Percentiles rank a stretch among this genome's conserved stretches.
These are phyloP conservation scores for Bradypodion pumilum DNA, from an alignment of 2,797 vertebrate species.

Conservation along the genomic window DNA sequence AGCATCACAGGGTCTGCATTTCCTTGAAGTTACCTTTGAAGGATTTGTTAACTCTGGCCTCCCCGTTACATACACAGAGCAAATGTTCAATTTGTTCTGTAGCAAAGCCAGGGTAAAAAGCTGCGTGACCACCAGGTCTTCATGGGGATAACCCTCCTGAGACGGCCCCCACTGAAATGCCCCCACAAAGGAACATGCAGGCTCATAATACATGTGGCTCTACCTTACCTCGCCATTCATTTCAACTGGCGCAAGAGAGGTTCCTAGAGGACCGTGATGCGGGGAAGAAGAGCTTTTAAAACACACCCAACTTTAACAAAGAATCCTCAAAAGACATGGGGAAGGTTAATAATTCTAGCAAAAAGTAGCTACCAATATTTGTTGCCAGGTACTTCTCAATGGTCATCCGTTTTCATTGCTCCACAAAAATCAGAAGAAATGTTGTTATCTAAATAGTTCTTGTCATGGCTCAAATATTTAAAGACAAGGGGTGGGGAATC, in stretches of 20 bases:
- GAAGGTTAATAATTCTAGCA: constrained; percentile 65
- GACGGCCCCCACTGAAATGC: background rate
- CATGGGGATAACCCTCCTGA: background rate
- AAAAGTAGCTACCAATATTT: constrained; percentile 36
- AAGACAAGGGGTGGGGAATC: constrained; percentile 39
- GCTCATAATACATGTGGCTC: background rate
- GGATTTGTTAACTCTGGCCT: constrained; percentile 47
- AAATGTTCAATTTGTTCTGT: constrained; percentile 52
- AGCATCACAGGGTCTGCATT: constrained; percentile 22
- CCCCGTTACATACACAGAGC: constrained; percentile 44
- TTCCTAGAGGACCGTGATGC: background rate
- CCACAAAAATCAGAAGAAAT: constrained; percentile 44
- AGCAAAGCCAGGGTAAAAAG: constrained; percentile 60
- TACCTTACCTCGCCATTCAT: background rate
- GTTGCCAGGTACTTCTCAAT: constrained; percentile 35
- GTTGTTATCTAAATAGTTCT: constrained; percentile 47
- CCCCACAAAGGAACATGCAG: background rate
- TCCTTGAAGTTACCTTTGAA: constrained; percentile 50
- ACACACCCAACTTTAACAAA: constrained; percentile 66
- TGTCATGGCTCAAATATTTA: constrained; percentile 44
- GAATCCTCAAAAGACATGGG: constrained; percentile 46
- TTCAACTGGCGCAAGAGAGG: background rate
- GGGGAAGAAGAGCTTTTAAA: constrained; percentile 58
- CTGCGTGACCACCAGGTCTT: constrained; percentile 38
- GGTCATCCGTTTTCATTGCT: constrained; percentile 48